Conservation (phyloP, 2,888 invertebrate species). For the Eristalinus aeneus region DNA sequence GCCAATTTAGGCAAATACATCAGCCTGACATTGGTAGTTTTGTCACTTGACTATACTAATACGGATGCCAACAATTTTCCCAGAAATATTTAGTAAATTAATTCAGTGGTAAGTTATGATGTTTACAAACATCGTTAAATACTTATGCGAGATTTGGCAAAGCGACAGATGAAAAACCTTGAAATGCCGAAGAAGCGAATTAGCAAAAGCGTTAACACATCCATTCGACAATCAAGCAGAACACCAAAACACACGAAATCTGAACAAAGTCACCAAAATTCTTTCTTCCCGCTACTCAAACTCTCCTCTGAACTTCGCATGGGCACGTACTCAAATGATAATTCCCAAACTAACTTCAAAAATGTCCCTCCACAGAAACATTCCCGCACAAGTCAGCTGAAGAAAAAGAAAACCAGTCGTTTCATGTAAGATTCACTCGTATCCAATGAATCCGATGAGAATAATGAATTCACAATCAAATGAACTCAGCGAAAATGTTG, state of each 20-base stretch:
- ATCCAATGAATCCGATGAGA: conserved; percentile 8
- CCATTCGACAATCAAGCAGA: background rate
- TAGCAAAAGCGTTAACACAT: background rate
- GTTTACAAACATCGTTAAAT: background rate
- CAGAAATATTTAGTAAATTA: background rate
- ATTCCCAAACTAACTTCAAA: conserved; percentile 22
- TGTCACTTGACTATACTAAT: conserved; percentile 14
- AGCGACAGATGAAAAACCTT: background rate
- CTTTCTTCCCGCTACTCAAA: background rate
- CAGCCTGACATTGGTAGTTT: background rate
- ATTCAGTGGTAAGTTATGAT: background rate
- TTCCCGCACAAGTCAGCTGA: conserved; percentile 1
- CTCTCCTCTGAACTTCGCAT: conserved; percentile 33
- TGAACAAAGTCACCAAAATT: background rate
- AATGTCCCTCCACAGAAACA: conserved; percentile 43
- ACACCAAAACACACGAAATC: background rate
- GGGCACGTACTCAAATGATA: conserved; percentile 36
- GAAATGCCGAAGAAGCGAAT: background rate
- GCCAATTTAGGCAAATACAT: background rate
- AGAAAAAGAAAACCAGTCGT: conserved; percentile 20
- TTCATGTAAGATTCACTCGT: conserved; percentile 7
- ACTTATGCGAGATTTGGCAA: background rate
- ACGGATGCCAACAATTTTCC: background rate
- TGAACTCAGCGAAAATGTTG: conserved; percentile 66
- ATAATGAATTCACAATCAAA: conserved; percentile 11